Conservation (phyloP, 2,113 vertebrate genomes). For the Ptilorrhoa leucosticta region DNA sequence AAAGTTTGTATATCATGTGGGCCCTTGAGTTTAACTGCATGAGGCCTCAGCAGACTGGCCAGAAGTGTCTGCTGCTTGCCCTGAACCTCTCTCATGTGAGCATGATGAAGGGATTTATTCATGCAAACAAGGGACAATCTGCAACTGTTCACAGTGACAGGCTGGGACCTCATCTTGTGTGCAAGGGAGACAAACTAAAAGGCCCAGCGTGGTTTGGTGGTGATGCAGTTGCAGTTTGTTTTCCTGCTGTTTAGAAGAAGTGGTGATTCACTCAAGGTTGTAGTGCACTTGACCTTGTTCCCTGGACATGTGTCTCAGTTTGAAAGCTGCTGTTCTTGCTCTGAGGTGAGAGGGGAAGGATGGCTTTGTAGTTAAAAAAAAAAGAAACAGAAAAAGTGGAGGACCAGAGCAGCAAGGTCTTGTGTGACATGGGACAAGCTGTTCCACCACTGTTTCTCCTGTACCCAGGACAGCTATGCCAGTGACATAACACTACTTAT, state of each 20-base stretch:
- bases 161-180: neutral
- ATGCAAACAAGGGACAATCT: neutral
- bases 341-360: neutral
- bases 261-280: neutral
- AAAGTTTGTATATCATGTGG: neutral
- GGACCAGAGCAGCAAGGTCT: neutral
- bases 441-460: neutral
- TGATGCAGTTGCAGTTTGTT: slow-evolving; percentile 1
- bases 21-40: neutral
- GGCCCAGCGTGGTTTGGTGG: neutral
- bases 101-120: neutral
- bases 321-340: neutral
- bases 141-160: neutral
- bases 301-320: neutral
- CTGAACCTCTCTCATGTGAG: neutral
- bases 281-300: neutral
- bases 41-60: neutral
- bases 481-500: neutral
- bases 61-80: neutral
- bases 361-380: neutral
- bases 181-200: neutral
- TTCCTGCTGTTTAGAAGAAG: neutral
- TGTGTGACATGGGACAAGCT: neutral
- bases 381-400: neutral
- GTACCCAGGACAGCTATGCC: neutral